phyloP scores from a whole-genome alignment of 2,797 vertebrate species.

The Rhynchonycteris naso region DNA sequence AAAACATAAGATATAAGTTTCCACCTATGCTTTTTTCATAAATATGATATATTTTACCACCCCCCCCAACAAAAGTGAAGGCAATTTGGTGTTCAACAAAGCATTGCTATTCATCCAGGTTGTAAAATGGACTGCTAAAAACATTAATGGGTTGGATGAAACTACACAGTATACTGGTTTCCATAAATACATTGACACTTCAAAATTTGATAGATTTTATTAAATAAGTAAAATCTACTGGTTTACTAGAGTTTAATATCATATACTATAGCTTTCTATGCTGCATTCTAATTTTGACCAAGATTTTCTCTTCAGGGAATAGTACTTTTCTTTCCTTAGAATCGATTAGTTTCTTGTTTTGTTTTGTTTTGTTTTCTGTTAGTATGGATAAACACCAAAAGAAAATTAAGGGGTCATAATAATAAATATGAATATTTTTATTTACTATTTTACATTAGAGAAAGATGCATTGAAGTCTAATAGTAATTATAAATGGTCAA shows the following conservation, averaged over 20 bases:
- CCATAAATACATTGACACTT: neutral
- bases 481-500: neutral
- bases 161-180: neutral
- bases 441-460: neutral
- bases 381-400: neutral
- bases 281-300: neutral
- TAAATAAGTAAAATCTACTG: neutral
- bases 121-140: neutral
- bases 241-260: neutral
- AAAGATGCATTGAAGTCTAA: neutral
- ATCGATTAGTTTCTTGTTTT: neutral
- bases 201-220: neutral
- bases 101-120: neutral
- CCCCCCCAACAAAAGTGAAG: neutral
- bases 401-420: neutral
- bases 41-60: fast-evolving
- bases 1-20: conserved; percentile 34
- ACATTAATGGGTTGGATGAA: neutral
- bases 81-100: neutral
- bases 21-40: neutral
- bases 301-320: neutral
- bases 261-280: neutral
- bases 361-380: neutral
- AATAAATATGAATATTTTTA: neutral
- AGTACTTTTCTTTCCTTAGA: neutral